Percentiles rank a stretch among this genome's conserved stretches.
Conservation (phyloP, 2,113 vertebrate species). For the Aphyosemion australe region DNA sequence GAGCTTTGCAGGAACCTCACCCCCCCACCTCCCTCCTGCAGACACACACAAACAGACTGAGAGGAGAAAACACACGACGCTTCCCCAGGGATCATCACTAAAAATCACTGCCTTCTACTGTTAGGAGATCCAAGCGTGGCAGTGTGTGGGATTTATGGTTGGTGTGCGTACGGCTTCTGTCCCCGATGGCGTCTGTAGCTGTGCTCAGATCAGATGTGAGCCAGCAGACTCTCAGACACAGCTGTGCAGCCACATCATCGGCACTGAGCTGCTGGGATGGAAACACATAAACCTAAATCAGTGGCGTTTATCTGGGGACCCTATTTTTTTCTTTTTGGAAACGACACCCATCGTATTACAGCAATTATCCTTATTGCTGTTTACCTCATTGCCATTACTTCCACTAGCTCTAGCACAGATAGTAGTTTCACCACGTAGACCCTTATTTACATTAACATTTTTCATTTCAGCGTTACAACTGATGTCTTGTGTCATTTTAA, state of each 20-base stretch:
- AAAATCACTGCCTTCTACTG: constrained; percentile 37
- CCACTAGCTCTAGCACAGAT: neutral
- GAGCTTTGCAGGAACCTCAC: constrained; percentile 20
- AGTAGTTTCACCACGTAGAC: neutral
- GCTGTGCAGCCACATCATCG: constrained; percentile 27
- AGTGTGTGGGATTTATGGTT: constrained; percentile 17
- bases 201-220: constrained; percentile 47
- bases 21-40: neutral
- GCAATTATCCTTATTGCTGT: constrained; percentile 12
- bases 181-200: constrained; percentile 32
- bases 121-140: constrained; percentile 26
- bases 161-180: constrained; percentile 28
- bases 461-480: neutral
- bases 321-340: neutral
- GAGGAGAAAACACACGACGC: constrained; percentile 19
- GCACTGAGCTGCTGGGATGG: constrained; percentile 15
- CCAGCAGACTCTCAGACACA: constrained; percentile 42
- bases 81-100: constrained; percentile 22
- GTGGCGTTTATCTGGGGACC: constrained; percentile 12
- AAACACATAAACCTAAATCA: constrained; percentile 10
- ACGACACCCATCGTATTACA: neutral
- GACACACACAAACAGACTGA: constrained; percentile 13
- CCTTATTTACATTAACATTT: neutral
- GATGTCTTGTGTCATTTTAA: neutral
- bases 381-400: neutral